These are phyloP conservation scores for Troglohyphantes excavatus DNA, from an alignment of 2,888 invertebrate species.

Conservation along the genomic window DNA sequence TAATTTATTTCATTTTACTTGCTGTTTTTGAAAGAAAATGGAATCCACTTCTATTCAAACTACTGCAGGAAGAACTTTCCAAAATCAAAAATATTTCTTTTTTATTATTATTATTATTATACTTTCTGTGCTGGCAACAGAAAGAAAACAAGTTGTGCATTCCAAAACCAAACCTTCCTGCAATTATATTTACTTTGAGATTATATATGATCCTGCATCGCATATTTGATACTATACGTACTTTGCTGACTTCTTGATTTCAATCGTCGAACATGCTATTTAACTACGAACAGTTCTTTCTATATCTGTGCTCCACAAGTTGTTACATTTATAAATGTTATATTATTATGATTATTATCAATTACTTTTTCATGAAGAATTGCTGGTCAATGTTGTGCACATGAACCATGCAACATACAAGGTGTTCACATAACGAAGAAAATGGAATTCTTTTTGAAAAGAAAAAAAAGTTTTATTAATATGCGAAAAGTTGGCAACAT, in stretches of 20 bases:
- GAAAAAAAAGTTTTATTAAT: not conserved
- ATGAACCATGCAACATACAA: slow-evolving; percentile 34
- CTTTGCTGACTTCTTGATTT: slow-evolving; percentile 28
- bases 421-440: slow-evolving; percentile 58
- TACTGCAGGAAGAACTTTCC: not conserved
- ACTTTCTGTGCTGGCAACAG: slow-evolving; percentile 65
- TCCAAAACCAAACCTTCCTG: slow-evolving; percentile 21
- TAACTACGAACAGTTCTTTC: slow-evolving; percentile 52
- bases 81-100: slow-evolving; percentile 10
- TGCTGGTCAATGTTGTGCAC: slow-evolving; percentile 41
- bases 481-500: too few species aligned
- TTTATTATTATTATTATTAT: too few species aligned
- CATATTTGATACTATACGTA: slow-evolving; percentile 19
- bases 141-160: slow-evolving; percentile 33
- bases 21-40: not conserved
- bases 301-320: slow-evolving; percentile 58
- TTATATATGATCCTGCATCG: not conserved
- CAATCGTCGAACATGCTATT: slow-evolving; percentile 45
- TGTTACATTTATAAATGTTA: slow-evolving; percentile 75
- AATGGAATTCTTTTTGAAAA: slow-evolving; percentile 19
- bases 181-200: slow-evolving; percentile 19
- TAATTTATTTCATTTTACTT: not conserved
- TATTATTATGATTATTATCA: slow-evolving; percentile 60
- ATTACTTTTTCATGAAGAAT: slow-evolving; percentile 46
- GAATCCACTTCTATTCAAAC: not conserved